Base-by-base conservation (phyloP, 2,888 invertebrate species). In the Andrena hattorfiana region DNA sequence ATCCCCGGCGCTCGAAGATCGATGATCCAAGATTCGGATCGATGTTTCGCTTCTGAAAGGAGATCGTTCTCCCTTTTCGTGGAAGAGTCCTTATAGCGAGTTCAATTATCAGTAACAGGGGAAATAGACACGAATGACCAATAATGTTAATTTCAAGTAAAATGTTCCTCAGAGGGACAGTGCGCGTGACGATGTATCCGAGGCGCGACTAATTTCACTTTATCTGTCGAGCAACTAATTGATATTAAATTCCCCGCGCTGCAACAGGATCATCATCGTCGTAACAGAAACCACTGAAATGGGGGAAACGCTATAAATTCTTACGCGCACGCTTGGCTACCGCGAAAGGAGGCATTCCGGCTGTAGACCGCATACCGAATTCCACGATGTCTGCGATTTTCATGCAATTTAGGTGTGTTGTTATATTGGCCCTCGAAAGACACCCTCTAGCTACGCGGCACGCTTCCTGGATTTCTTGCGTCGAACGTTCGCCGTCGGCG, bases 311-410 rank as follows among this genome's bases (percentile, higher is more conserved):
- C 54, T 32, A 49, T 71, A 69, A 80, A 82, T 75, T 75, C 67
- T 75, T 80, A 67, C 67, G 70, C 60, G 59, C 8, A 51, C 5
- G 51, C 59, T 23, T 26, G 62, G 48, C 49, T 54, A 70, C 70
- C 23, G 62, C 66, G 75, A 64, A 74, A 71, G 56, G 70, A 23
- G 56, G 35, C 70, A 80, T 82, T 79, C 80, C 80, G 4, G 54
- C 28, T 30, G 42, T 80, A 74, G 60, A 80, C 67, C 80, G 75
- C 70, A 71, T 80, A 51, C 75, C 70, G 70, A 75, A 82, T 82
- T 80, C 82, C 82, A 30, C 74, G 74, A 79, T 81, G 74, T 80
- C 80, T 82, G 62, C 75, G 81, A 80, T 80, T 80, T 80, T 80
- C 54, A 67, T 75, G 62, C 75, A 80, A 75, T 79, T 80, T 80